A percentile compares a stretch with the other conserved stretches of the same genome.
These are phyloP conservation scores for Jaculus jaculus DNA, from an alignment of 2,113 vertebrate genomes.

Conservation along the genomic window DNA sequence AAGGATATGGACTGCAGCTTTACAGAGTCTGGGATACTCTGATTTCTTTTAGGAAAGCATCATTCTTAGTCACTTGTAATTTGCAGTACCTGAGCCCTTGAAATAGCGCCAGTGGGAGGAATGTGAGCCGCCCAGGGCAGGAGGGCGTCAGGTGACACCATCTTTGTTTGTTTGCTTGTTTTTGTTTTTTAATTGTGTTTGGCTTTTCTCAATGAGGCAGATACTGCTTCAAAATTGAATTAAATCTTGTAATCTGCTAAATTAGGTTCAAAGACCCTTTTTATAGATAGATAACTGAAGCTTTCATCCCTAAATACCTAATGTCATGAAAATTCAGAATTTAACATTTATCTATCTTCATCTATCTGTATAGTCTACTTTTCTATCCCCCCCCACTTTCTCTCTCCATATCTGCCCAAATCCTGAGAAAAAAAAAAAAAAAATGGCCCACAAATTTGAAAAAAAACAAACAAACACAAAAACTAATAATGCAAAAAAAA, in stretches of 20 bases:
- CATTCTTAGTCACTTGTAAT: not conserved
- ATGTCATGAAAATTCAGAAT: not conserved
- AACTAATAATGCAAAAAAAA: no score
- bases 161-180: not conserved
- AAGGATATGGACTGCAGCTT: not conserved
- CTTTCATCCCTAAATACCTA: not conserved
- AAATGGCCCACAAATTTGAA: not conserved
- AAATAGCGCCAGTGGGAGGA: not conserved
- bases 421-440: not conserved
- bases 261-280: not conserved
- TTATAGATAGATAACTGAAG: not conserved
- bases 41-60: not conserved
- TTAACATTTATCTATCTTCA: no score
- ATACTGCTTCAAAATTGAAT: not conserved
- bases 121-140: not conserved
- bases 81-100: not conserved
- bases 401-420: no score
- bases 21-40: not conserved
- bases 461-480: no score
- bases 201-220: not conserved
- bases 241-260: not conserved
- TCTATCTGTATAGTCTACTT: no score
- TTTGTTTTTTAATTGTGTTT: not conserved
- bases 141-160: not conserved
- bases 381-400: no score